Evolutionary conservation across 2,888 invertebrate genomes (phyloP), one percentile per base, ranked within the genome.

Genomic region (Polylopha cassiicola): DNA sequence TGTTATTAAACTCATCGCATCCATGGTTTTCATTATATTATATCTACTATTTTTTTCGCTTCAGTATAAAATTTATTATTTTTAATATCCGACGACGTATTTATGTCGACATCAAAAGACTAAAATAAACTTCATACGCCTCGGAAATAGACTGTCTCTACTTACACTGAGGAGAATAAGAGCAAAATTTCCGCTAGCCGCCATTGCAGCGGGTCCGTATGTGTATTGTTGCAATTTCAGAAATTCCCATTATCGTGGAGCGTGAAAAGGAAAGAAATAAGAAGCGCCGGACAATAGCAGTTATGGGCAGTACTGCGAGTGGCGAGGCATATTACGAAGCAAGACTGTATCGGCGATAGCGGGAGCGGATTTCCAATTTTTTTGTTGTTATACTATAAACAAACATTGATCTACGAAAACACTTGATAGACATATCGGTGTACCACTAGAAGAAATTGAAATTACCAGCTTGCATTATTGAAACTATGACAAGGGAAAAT

Each of bases 181-280:
- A 65, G 61, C 61, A 64, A 67, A 76, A 70, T 70, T 67, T 70
- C 65, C 62, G 62, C 55, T 53, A 53, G 58, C 53, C 64, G 61
- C 61, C 64, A 64, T 64, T 66, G 71, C 73, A 61, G 54, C 53
- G 59, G 62, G 64, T 64, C 65, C 66, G 70, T 70, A 67, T 76
- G 71, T 78, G 79, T 77, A 80, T 82, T 80, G 80, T 82, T 76
- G 80, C 79, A 79, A 81, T 84, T 82, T 80, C 75, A 80, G 72
- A 82, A 78, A 82, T 82, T 78, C 77, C 80, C 67, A 80, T 80
- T 81, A 82, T 71, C 59, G 73, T 72, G 52, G 61, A 75, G 73
- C 67, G 73, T 65, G 73, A 74, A 78, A 71, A 70, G 72, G 65
- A 72, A 67, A 73, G 67, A 77, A 76, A 79, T 79, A 80, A 76